Conservation (phyloP, 2,797 vertebrate genomes). For the Fistularia commersonii region DNA sequence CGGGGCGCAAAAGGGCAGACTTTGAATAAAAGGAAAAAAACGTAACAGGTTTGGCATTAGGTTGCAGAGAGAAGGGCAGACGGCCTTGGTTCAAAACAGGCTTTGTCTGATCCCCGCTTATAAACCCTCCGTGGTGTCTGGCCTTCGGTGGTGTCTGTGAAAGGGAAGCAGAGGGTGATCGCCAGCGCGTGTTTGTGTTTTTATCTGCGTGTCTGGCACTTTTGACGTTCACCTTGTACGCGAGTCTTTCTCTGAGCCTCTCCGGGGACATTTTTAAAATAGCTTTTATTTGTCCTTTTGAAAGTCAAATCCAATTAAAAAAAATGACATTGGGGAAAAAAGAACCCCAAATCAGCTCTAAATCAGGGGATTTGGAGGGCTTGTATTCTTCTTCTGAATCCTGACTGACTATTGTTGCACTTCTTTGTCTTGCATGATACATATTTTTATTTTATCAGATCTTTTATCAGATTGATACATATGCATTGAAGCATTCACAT, state of each 20-base stretch:
- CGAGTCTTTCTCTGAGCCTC: conserved; percentile 26
- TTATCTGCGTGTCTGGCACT: conserved; percentile 15
- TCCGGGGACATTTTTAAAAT: conserved; percentile 34
- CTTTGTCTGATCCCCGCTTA: conserved; percentile 27
- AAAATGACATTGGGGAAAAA: too few species aligned
- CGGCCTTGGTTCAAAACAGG: conserved; percentile 24
- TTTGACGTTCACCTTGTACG: conserved; percentile 17
- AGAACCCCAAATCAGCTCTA: too few species aligned
- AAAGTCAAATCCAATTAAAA: too few species aligned
- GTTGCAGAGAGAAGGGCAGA: conserved; percentile 10
- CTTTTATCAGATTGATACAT: too few species aligned
- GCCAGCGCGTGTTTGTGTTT: conserved; percentile 14
- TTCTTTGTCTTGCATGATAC: too few species aligned
- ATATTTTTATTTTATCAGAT: too few species aligned
- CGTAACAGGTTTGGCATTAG: conserved; percentile 8
- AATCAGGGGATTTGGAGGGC: too few species aligned
- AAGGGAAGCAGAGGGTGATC: neutral
- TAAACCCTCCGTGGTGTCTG: conserved; percentile 34
- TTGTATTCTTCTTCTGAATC: too few species aligned
- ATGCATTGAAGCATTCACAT: too few species aligned
- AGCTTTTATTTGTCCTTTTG: conserved; percentile 1
- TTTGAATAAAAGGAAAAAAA: conserved; percentile 6
- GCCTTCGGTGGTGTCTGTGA: conserved; percentile 32
- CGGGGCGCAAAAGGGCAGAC: conserved; percentile 9
- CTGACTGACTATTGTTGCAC: too few species aligned